Evolutionary conservation across 1,140 invertebrate species (phyloP), one percentile per base, ranked within the genome.

Genomic region (Thrips palmi): DNA sequence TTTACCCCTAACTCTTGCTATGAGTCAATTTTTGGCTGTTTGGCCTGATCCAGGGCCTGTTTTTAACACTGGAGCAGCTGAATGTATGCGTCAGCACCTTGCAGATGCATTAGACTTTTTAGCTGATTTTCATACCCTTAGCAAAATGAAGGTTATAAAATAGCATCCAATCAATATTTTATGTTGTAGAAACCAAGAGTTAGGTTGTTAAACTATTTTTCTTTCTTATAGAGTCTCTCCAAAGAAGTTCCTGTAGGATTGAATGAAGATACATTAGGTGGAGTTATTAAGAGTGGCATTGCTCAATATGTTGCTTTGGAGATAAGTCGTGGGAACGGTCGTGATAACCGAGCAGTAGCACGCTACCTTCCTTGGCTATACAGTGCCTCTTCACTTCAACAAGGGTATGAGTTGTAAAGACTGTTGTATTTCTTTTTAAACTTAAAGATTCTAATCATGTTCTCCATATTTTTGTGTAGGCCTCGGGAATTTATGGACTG

Each of bases 91-190:
- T 34, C 80, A 81, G 42, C 83, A 96, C 53, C 65, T 97, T 5
- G 71, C 71, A n/a, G 94, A 98, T 57, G 78, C 89, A 37, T 64
- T 97, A 11, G 93, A 98, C 35, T 94, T 98, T 54, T 67, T 98
- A 42, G 76, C 84, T 8, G 94, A 99, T 58, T 83, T 97, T 47
- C 91, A 98, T 52, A 88, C 92, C 0, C 68, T 97, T 29, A 88
- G 79, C 38, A 97, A 94, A 69, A 78, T 98, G 19, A 97, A 97
- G 72, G 87, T 91, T 59, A 49, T 45, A 30, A 22, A 31, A n/a
- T 23, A 25, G 21, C n/a, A 19, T 11, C 29, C n/a, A 23, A 10
- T 29, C 4, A n/a, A 12, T 27, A 37, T 6, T 18, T 6, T 37
- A 7, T 23, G 5, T 7, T 4, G 5, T 12, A 29, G 17, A 27